Base-by-base conservation (phyloP, 2,113 vertebrate genomes). In the Rhadina sibilatrix region DNA sequence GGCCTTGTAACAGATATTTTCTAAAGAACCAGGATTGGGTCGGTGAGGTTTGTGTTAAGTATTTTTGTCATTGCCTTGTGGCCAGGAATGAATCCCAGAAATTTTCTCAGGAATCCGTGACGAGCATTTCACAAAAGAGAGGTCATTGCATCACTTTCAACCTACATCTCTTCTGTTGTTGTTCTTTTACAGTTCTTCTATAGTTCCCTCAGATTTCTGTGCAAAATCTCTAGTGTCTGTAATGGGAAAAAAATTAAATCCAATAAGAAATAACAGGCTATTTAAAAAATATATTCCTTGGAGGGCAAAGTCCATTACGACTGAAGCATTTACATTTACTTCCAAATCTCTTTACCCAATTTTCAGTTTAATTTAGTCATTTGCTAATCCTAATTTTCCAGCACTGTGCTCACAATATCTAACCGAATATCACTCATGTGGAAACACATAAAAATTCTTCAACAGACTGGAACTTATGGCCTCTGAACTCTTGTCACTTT, bases 341-440 rank as follows among this genome's bases (percentile, higher is more conserved):
- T 93, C 69, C 53, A 75, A 69, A 82, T 65, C 37, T 53, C 82
- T 94, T 77, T 72, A 61, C 81, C 49, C 57, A 63, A 25, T 82
- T 93, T 96, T 70, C 85, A 86, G 38, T 88, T 88, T 88, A 83
- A 94, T 80, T 94, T 91, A 70, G 80, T 81, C 79, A 66, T 92
- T 93, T 88, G 52, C 50, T 92, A 90, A 87, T 75, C 76, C 71
- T 56, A 72, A 83, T 85, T 96, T 95, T 90, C 59, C 52, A 8
- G 38, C 63, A 46, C 27, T 78, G 23, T 68, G 56, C 56, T 90
- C 86, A 77, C 52, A 38, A 46, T 60, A 89, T 59, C 49, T 87
- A 75, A 70, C 79, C 22, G 9, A 90, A 57, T 83, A 68, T 60
- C 49, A 42, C 15, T 92, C 68, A 44, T 47, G 76, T 89, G 83